Conservation (phyloP, 2,888 invertebrate genomes). For the Epinotia brunnichana region DNA sequence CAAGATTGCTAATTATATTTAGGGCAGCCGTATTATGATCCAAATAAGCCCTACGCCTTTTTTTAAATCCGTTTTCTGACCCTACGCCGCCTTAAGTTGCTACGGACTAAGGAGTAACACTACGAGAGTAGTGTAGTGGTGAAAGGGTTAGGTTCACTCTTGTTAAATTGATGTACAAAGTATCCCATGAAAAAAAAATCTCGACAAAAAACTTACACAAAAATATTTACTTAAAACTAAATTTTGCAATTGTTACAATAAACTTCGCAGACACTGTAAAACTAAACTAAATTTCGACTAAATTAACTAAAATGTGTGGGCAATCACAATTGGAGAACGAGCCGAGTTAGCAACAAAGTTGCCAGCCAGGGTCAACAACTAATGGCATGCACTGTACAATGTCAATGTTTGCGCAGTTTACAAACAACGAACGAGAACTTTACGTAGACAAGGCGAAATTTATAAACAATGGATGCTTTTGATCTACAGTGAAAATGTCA, state of each 20-base stretch:
- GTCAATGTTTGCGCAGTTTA: not conserved
- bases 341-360: constrained; percentile 13
- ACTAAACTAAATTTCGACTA: constrained; percentile 3
- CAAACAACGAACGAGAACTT: not conserved
- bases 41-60: no score
- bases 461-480: not conserved
- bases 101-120: no score
- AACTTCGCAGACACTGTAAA: constrained; percentile 20
- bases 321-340: constrained; percentile 14
- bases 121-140: no score
- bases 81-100: no score
- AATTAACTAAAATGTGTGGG: constrained; percentile 12
- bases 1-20: no score
- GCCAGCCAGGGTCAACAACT: constrained; percentile 2
- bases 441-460: not conserved
- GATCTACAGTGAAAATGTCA: not conserved
- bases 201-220: not conserved
- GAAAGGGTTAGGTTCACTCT: no score
- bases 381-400: not conserved
- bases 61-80: no score
- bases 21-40: no score
- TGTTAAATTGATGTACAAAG: no score
- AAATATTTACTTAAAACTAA: not conserved
- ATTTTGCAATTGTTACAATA: not conserved
- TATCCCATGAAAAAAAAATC: no score